These are phyloP conservation scores for Epinephelus awoara DNA, from an alignment of 2,797 vertebrate genomes.

Conservation along the genomic window DNA sequence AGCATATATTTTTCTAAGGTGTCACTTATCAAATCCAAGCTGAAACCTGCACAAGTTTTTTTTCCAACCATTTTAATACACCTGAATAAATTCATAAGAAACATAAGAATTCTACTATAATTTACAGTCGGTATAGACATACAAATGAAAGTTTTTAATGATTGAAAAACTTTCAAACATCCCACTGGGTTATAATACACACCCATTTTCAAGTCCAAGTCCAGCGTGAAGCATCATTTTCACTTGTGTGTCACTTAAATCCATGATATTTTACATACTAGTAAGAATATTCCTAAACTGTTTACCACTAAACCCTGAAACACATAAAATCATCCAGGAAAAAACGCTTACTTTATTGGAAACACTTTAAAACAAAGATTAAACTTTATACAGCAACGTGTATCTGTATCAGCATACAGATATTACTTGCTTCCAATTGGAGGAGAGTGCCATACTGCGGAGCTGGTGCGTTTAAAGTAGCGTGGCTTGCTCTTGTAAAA, in stretches of 20 bases:
- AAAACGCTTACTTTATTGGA: constrained; percentile 67
- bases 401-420: constrained; percentile 43
- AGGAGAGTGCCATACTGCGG: constrained; percentile 94
- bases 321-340: background rate
- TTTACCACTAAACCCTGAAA: constrained; percentile 23
- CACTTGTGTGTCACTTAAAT: constrained; percentile 1
- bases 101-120: constrained; percentile 5
- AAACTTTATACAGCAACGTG: constrained; percentile 54
- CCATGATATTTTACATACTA: constrained; percentile 47
- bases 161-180: constrained; percentile 15
- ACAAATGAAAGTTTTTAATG: constrained; percentile 22
- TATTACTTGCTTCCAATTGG: constrained; percentile 78
- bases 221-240: constrained; percentile 13
- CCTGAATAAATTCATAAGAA: constrained; percentile 5
- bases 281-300: constrained; percentile 24
- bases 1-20: background rate
- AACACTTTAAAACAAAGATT: constrained; percentile 47
- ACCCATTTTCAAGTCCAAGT: constrained; percentile 33
- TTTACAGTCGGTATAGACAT: constrained; percentile 28
- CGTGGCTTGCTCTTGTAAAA: constrained; percentile 95
- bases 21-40: background rate
- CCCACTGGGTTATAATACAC: constrained; percentile 17
- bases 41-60: background rate
- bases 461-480: constrained; percentile 96
- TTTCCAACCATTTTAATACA: constrained; percentile 39